Evolutionary conservation across 2,113 vertebrate species (phyloP).

Genomic region (Acinonyx jubatus): DNA sequence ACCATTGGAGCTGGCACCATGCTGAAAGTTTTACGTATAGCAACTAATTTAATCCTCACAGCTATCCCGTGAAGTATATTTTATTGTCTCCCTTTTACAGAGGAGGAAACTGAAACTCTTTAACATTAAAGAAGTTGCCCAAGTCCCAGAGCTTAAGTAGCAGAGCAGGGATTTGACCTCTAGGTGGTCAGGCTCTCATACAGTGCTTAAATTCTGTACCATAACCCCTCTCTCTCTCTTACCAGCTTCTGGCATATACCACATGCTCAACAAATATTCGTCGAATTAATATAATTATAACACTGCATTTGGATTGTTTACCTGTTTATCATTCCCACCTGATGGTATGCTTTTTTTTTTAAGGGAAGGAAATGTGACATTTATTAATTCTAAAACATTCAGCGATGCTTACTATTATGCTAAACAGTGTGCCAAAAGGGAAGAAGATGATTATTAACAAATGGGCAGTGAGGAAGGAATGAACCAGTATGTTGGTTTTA

Average conservation of each 20-base stretch:
- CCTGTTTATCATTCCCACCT: not conserved
- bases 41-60: not conserved
- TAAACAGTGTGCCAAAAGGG: not conserved
- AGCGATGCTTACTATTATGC: not conserved
- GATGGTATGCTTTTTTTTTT: not conserved
- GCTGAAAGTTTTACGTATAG: not conserved
- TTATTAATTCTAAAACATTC: not conserved
- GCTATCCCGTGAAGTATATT: not conserved
- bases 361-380: not conserved
- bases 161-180: not conserved
- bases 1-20: too few species aligned
- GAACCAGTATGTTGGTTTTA: not conserved
- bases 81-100: not conserved
- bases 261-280: not conserved
- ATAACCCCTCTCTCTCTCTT: accelerated
- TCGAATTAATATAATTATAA: not conserved
- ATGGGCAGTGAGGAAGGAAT: not conserved
- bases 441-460: not conserved
- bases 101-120: not conserved
- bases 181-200: not conserved
- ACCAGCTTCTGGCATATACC: not conserved
- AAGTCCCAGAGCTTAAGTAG: not conserved
- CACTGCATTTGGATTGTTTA: not conserved
- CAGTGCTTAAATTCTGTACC: not conserved
- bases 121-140: not conserved